These are phyloP conservation scores for Origma solitaria DNA, from an alignment of 2,113 vertebrate genomes.

Conservation along the genomic window DNA sequence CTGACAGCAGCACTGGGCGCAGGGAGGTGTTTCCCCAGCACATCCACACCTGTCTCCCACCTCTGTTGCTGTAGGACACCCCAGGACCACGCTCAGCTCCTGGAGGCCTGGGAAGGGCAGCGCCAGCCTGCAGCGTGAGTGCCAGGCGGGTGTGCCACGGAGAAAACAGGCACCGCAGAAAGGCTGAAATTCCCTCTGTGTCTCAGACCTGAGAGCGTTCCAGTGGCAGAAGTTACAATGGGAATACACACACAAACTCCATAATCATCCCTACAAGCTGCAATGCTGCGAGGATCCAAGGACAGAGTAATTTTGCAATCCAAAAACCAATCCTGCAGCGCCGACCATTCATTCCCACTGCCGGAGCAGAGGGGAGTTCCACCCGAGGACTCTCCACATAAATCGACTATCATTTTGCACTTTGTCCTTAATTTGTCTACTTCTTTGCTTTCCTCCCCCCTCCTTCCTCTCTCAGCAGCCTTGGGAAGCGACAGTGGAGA, in stretches of 20 bases:
- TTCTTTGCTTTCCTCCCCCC: neutral
- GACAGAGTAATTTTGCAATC: neutral
- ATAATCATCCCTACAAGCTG: neutral
- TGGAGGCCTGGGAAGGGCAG: neutral
- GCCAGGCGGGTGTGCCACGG: fast-evolving
- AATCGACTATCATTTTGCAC: neutral
- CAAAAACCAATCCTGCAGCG: fast-evolving
- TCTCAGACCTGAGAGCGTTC: neutral
- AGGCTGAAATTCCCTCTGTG: neutral
- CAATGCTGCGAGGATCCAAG: neutral
- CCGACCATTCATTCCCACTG: fast-evolving
- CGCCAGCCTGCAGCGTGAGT: neutral
- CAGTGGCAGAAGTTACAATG: neutral
- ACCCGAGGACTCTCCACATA: neutral
- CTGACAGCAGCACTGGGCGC: fast-evolving
- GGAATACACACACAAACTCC: neutral
- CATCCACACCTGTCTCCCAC: neutral
- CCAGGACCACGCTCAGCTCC: fast-evolving
- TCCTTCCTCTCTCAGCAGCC: neutral
- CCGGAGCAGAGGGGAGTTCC: fast-evolving
- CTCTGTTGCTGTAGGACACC: neutral
- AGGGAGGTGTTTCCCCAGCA: neutral
- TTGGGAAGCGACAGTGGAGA: neutral
- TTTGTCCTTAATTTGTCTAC: neutral
- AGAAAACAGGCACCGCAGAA: no score